Percentiles rank a stretch among this genome's conserved stretches.
phyloP scores from a whole-genome alignment of 2,113 vertebrate species.

The Desmodus rotundus region DNA sequence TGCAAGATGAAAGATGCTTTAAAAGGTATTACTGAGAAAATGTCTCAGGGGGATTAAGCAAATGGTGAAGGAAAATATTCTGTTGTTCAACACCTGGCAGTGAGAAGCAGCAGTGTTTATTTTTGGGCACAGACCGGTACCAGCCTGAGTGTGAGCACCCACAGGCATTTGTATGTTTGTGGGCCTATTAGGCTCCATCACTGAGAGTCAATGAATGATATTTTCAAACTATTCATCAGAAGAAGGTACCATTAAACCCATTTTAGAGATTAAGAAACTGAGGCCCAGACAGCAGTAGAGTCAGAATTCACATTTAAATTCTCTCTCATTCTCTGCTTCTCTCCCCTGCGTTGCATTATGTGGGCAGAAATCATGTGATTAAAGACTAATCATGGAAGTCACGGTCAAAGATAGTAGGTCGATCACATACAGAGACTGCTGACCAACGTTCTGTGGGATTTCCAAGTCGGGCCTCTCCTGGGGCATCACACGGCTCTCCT shows the following conservation, averaged over 20 bases:
- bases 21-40: constrained; percentile 74
- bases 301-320: neutral
- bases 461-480: neutral
- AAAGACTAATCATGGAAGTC: neutral
- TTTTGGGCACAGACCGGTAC: neutral
- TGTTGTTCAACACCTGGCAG: constrained; percentile 43
- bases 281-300: neutral
- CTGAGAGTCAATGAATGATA: neutral
- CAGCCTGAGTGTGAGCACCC: neutral
- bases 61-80: constrained; percentile 54
- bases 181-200: neutral
- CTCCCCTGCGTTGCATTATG: neutral
- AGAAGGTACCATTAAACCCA: neutral
- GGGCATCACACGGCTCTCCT: accelerated
- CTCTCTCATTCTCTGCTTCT: neutral
- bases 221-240: neutral
- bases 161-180: neutral
- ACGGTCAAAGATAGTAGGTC: neutral
- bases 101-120: neutral
- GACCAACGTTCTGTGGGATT: neutral
- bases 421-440: neutral
- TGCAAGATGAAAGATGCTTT: constrained; percentile 71
- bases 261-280: neutral
- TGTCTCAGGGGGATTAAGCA: constrained; percentile 61
- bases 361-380: neutral